Evolutionary conservation across 53 echinoderm and acorn worm genomes (phyloP).

Genomic region (Temnopleurus reevesii): DNA sequence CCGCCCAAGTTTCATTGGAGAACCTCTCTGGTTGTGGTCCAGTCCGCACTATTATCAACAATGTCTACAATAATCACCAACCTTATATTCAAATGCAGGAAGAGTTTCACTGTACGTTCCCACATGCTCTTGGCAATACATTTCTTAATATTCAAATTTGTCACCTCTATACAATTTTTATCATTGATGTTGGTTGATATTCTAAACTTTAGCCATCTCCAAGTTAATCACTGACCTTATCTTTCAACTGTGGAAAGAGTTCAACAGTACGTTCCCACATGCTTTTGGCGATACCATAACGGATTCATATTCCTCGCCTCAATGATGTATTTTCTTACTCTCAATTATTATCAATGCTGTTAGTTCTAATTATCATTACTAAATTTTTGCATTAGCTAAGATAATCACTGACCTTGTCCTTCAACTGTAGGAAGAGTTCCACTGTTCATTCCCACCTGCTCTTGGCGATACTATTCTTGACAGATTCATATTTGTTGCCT

Average conservation of each 20-base stretch:
- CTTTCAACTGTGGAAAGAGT: conserved; percentile 82
- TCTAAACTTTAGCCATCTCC: too few relatives aligned
- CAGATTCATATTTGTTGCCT: conserved; percentile 73
- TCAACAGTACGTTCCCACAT: conserved; percentile 84
- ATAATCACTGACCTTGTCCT: conserved; percentile 77
- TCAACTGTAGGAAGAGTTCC: conserved; percentile 75
- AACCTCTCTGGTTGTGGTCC: too few relatives aligned
- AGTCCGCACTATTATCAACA: too few relatives aligned
- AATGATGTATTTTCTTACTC: conserved; percentile 63
- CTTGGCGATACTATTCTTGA: conserved; percentile 83
- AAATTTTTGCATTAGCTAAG: too few relatives aligned
- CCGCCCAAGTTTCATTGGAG: too few relatives aligned
- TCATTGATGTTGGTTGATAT: too few relatives aligned
- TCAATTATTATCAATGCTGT: too few relatives aligned
- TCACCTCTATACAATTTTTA: conserved; percentile 68
- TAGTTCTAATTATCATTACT: too few relatives aligned
- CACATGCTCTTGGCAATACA: conserved; percentile 86
- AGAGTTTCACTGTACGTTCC: conserved; percentile 71
- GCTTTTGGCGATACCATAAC: conserved; percentile 76
- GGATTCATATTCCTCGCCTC: conserved; percentile 77
- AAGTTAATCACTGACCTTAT: conserved; percentile 80
- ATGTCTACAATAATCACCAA: too few relatives aligned
- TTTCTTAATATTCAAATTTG: conserved; percentile 82
- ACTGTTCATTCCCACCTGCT: conserved; percentile 86
- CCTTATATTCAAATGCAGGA: conserved; percentile 87